A percentile compares a stretch with the other conserved stretches of the same genome.
These are phyloP conservation scores for Triplophysa tibetana DNA, from an alignment of 2,113 vertebrate species.

Conservation along the genomic window DNA sequence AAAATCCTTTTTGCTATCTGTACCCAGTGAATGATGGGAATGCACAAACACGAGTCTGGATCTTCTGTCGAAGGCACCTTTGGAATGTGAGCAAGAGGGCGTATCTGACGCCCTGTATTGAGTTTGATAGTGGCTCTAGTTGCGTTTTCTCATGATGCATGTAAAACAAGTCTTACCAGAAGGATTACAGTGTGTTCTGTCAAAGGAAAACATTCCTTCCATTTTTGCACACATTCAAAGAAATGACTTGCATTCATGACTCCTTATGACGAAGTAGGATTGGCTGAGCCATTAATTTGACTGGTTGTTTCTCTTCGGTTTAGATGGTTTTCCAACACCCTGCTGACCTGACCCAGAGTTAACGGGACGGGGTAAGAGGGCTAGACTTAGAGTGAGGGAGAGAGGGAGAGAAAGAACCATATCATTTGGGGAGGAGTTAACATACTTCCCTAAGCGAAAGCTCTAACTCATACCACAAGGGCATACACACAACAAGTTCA, in stretches of 20 bases:
- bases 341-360: conserved; percentile 17
- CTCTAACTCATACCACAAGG: conserved; percentile 32
- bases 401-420: conserved; percentile 4
- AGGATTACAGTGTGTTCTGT: conserved; percentile 10
- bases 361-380: background rate
- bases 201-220: conserved; percentile 21
- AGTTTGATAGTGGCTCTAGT: background rate
- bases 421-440: conserved; percentile 51
- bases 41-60: background rate
- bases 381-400: conserved; percentile 7
- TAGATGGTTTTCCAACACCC: background rate
- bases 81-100: conserved; percentile 35
- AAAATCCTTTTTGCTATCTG: background rate
- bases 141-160: conserved; percentile 13
- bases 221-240: background rate
- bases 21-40: background rate
- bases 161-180: conserved; percentile 51
- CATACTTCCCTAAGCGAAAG: conserved; percentile 36
- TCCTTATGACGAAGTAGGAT: background rate
- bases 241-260: conserved; percentile 10
- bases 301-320: background rate
- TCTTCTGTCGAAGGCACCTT: background rate
- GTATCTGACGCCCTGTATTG: conserved; percentile 9
- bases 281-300: conserved; percentile 4
- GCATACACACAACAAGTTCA: conserved; percentile 17